Evolutionary conservation across 2,888 invertebrate species (phyloP).

Genomic region (Amphimallon solstitiale): DNA sequence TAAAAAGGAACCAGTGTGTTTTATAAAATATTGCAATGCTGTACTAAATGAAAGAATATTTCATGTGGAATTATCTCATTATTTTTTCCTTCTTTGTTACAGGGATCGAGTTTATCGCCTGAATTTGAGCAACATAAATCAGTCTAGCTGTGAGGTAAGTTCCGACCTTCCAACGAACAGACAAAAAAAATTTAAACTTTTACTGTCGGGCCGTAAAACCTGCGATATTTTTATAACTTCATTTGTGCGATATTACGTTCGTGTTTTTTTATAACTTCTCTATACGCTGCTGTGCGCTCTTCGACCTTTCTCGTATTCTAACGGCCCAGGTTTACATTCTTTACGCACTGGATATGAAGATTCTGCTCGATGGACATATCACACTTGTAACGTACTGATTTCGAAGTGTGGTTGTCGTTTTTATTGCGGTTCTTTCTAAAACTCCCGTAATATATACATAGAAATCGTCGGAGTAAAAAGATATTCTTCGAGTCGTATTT

Average conservation of each 20-base stretch:
- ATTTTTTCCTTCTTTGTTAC: conserved; percentile 63
- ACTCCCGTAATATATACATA: background rate
- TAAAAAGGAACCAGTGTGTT: background rate
- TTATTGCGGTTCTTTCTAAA: conserved; percentile 3
- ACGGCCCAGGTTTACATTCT: conserved; percentile 16
- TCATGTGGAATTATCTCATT: conserved; percentile 1
- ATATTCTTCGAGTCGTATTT: background rate
- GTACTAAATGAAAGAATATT: background rate
- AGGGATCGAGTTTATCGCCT: conserved; percentile 86
- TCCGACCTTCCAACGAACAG: conserved; percentile 20
- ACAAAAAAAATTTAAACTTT: conserved; percentile 36
- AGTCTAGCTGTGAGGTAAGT: conserved; percentile 85
- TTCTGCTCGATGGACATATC: conserved; percentile 13
- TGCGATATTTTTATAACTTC: conserved; percentile 47
- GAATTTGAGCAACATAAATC: conserved; percentile 87
- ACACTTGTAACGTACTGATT: background rate
- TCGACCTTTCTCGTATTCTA: background rate
- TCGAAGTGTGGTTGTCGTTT: conserved; percentile 1
- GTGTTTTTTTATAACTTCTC: conserved; percentile 28
- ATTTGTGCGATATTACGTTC: conserved; percentile 48
- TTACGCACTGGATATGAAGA: conserved; percentile 45
- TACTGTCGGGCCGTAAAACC: conserved; percentile 30
- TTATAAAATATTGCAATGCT: background rate
- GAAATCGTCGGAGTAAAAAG: background rate
- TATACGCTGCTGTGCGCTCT: background rate